Percentiles rank a stretch among this genome's conserved stretches.
These are phyloP conservation scores for Meiosimyza platycephala DNA, from an alignment of 2,888 invertebrate species.

Conservation along the genomic window DNA sequence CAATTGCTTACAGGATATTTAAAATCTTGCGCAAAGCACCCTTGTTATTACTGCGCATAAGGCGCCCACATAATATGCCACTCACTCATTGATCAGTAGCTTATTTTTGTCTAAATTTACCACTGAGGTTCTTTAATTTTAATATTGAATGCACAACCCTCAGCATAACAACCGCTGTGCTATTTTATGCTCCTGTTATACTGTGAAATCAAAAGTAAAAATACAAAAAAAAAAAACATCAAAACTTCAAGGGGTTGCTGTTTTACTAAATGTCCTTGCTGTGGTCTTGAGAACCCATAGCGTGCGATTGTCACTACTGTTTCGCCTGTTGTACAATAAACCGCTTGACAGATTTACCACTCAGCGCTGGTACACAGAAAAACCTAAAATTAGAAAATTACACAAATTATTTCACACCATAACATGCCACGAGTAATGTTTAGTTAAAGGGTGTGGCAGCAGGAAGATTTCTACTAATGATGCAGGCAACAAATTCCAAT, in stretches of 20 bases:
- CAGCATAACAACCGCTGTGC: slow-evolving; percentile 8
- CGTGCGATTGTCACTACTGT: slow-evolving; percentile 4
- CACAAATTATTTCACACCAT: slow-evolving; percentile 26
- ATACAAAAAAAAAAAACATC: background rate
- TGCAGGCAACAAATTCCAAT: slow-evolving; percentile 21
- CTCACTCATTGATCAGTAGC: background rate
- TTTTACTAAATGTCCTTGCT: slow-evolving; percentile 13
- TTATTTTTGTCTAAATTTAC: background rate
- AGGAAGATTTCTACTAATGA: background rate
- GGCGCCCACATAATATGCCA: slow-evolving; percentile 32
- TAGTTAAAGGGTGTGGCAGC: slow-evolving; percentile 1
- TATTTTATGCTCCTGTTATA: background rate
- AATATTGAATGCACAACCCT: background rate
- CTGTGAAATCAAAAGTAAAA: background rate
- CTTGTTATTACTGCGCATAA: slow-evolving; percentile 10
- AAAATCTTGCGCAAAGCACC: slow-evolving; percentile 24
- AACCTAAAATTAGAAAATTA: slow-evolving; percentile 31
- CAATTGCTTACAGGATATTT: slow-evolving; percentile 15
- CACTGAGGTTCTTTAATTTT: background rate
- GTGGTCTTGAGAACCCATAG: background rate
- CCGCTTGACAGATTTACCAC: slow-evolving; percentile 32
- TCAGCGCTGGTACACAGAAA: background rate
- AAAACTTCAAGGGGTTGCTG: slow-evolving; percentile 29
- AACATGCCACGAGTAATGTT: background rate
- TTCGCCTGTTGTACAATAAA: background rate